Evolutionary conservation across 2,888 invertebrate species (phyloP).

Genomic region (Dicyrtoma fusca): DNA sequence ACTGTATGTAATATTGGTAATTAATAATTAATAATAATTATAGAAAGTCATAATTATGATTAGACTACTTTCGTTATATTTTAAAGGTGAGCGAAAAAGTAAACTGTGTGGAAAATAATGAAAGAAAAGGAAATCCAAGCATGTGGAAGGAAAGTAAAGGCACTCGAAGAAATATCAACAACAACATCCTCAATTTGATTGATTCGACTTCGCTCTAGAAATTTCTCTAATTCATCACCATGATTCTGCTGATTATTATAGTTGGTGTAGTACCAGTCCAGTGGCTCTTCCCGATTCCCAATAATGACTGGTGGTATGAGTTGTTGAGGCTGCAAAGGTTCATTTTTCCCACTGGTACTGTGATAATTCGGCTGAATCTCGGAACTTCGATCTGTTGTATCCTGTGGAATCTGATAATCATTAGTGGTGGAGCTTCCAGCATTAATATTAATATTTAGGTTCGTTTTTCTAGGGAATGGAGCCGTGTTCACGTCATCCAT

Average conservation of each 20-base stretch:
- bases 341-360: background rate
- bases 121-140: too few species aligned
- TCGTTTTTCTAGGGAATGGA: conserved; percentile 5
- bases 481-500: conserved; percentile 40
- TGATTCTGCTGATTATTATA: conserved; percentile 67
- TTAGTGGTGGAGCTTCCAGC: background rate
- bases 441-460: too few species aligned
- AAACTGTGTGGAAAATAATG: too few species aligned
- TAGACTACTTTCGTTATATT: background rate
- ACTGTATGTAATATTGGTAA: background rate
- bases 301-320: conserved; percentile 53
- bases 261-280: conserved; percentile 80
- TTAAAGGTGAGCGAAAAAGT: background rate
- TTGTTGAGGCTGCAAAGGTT: conserved; percentile 35
- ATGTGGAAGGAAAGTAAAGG: too few species aligned
- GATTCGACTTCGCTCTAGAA: conserved; percentile 49
- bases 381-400: background rate
- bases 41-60: background rate
- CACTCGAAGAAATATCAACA: conserved; percentile 22
- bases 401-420: background rate
- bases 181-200: conserved; percentile 31
- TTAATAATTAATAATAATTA: background rate
- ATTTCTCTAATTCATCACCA: conserved; percentile 52
- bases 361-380: background rate
- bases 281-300: conserved; percentile 47